Percentiles rank a stretch among this genome's conserved stretches.
Evolutionary conservation across 2,888 invertebrate species (phyloP).

Genomic region (Apocheima hispidaria): DNA sequence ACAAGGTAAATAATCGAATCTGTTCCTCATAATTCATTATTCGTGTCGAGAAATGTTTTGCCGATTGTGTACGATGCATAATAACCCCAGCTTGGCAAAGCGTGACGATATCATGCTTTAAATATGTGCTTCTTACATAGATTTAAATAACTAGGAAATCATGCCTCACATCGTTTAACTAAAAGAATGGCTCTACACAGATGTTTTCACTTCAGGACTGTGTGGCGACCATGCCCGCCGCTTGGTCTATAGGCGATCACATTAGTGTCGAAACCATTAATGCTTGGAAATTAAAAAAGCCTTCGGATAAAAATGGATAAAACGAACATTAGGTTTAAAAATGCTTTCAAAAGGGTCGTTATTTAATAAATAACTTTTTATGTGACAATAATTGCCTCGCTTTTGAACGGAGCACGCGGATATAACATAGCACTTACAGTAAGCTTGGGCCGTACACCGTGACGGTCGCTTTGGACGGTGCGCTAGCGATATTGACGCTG

Average conservation of each 20-base stretch:
- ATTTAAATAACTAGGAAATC: constrained; percentile 60
- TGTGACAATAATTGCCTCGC: constrained; percentile 85
- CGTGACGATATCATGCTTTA: constrained; percentile 78
- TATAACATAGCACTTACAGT: constrained; percentile 86
- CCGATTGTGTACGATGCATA: constrained; percentile 55
- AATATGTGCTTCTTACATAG: constrained; percentile 69
- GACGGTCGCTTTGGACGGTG: constrained; percentile 80
- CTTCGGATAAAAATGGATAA: constrained; percentile 65
- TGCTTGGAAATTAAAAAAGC: constrained; percentile 76
- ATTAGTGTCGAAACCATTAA: constrained; percentile 62
- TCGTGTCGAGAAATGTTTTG: constrained; percentile 22
- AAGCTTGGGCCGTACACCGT: constrained; percentile 81
- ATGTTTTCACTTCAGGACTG: constrained; percentile 66
- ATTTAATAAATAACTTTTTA: constrained; percentile 73
- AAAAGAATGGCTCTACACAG: constrained; percentile 71
- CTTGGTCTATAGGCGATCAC: constrained; percentile 62
- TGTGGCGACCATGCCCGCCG: constrained; percentile 80
- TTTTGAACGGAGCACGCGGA: constrained; percentile 84
- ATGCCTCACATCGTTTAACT: constrained; percentile 80
- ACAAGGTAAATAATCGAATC: constrained; percentile 29
- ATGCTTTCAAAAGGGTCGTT: constrained; percentile 81
- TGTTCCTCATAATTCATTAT: constrained; percentile 13
- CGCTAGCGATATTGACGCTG: constrained; percentile 77
- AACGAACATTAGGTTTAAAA: constrained; percentile 63
- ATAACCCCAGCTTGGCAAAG: constrained; percentile 83